Evolutionary conservation across 2,113 vertebrate genomes (phyloP).

Genomic region (Scalopus aquaticus): DNA sequence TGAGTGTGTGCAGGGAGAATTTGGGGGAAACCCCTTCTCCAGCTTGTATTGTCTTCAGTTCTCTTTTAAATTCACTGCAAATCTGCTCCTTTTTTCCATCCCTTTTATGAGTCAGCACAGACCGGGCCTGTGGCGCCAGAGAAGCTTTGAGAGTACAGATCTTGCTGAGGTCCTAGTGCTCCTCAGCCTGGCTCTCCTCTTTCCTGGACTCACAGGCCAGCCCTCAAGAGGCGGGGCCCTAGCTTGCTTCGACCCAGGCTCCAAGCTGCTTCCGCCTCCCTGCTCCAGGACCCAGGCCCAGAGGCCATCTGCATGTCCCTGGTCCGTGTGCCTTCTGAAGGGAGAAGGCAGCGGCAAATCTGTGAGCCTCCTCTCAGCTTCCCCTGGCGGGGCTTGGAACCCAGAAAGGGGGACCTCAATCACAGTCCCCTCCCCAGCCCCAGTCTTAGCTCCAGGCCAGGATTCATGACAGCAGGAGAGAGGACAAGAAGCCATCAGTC

Average conservation of each 20-base stretch:
- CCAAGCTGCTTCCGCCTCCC: not conserved
- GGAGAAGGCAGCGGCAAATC: accelerated
- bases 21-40: slow-evolving; percentile 74
- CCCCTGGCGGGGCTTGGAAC: not conserved
- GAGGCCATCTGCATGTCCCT: accelerated
- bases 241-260: not conserved
- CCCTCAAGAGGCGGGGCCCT: too few species aligned
- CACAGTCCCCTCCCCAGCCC: too few species aligned
- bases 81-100: slow-evolving; percentile 25
- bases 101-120: slow-evolving; percentile 56
- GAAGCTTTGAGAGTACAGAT: slow-evolving; percentile 27
- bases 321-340: not conserved
- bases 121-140: not conserved
- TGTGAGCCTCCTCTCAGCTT: not conserved
- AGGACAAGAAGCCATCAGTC: not conserved
- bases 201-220: not conserved
- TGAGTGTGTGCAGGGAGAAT: slow-evolving; percentile 60
- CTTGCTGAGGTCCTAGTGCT: not conserved
- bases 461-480: too few species aligned
- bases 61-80: slow-evolving; percentile 32
- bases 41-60: slow-evolving; percentile 21
- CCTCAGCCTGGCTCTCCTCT: not conserved
- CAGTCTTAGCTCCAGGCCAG: not conserved
- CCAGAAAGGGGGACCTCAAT: not conserved
- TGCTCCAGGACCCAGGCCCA: not conserved